A percentile compares a stretch with the other conserved stretches of the same genome.
Conservation (phyloP, 2,113 vertebrate species). For the Butastur rufipennis region DNA sequence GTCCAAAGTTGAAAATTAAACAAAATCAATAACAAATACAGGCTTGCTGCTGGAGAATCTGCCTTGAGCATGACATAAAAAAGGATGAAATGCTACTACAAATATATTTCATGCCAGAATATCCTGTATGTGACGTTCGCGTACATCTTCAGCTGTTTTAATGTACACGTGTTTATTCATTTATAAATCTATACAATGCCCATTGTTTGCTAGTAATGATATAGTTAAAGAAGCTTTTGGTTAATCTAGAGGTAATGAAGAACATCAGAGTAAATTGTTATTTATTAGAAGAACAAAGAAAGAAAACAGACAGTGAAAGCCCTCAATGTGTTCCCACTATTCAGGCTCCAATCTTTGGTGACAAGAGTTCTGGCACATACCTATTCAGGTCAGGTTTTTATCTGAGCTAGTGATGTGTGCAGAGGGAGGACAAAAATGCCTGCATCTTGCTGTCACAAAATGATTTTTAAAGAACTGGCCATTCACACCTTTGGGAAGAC, state of each 20-base stretch:
- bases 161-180: not conserved
- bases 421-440: not conserved
- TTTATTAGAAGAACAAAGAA: slow-evolving; percentile 6
- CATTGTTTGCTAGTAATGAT: not conserved
- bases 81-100: not conserved
- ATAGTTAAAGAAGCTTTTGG: not conserved
- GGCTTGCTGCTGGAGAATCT: not conserved
- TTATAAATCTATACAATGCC: not conserved
- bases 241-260: not conserved
- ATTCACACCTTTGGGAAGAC: not conserved
- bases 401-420: not conserved
- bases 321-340: not conserved
- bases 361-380: not conserved
- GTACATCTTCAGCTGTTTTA: not conserved
- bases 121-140: not conserved
- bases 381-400: not conserved
- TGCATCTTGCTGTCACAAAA: not conserved
- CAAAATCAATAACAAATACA: slow-evolving; percentile 31
- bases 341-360: not conserved
- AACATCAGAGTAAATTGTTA: not conserved
- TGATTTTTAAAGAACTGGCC: not conserved
- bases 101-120: not conserved
- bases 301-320: not conserved
- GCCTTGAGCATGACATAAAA: not conserved
- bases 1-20: slow-evolving; percentile 52